A percentile compares a stretch with the other conserved stretches of the same genome.
These are phyloP conservation scores for Melanostoma scalare DNA, from an alignment of 2,888 invertebrate genomes.

Conservation along the genomic window DNA sequence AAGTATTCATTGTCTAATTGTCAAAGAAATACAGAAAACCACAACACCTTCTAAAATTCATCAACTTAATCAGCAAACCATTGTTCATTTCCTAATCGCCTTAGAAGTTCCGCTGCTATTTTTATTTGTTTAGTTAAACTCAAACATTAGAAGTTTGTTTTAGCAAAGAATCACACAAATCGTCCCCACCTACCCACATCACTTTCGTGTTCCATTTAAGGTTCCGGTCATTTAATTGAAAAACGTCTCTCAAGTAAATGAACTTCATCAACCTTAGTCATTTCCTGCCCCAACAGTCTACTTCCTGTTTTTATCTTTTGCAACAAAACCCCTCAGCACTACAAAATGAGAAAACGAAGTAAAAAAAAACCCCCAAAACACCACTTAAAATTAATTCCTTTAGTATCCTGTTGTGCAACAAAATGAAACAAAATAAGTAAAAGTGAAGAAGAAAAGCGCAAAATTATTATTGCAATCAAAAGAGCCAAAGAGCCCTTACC, in stretches of 20 bases:
- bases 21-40: no score
- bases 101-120: slow-evolving; percentile 8
- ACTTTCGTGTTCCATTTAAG: slow-evolving; percentile 61
- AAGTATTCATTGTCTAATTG: no score
- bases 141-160: slow-evolving; percentile 7
- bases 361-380: slow-evolving; percentile 45
- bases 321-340: slow-evolving; percentile 12
- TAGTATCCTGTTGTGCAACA: slow-evolving; percentile 59
- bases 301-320: slow-evolving; percentile 29
- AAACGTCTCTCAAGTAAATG: slow-evolving; percentile 61
- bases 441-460: slow-evolving; percentile 7
- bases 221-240: slow-evolving; percentile 67
- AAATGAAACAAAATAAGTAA: background rate
- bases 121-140: background rate
- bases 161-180: slow-evolving; percentile 11
- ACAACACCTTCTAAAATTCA: no score
- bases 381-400: slow-evolving; percentile 68
- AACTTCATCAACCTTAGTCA: slow-evolving; percentile 47
- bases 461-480: slow-evolving; percentile 59
- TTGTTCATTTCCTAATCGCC: slow-evolving; percentile 32
- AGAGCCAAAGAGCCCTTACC: slow-evolving; percentile 24
- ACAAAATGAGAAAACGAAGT: slow-evolving; percentile 1
- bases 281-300: slow-evolving; percentile 57
- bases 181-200: slow-evolving; percentile 56
- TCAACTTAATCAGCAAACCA: background rate